phyloP scores from a whole-genome alignment of 2,888 invertebrate species.

The Endomychus coccineus region DNA sequence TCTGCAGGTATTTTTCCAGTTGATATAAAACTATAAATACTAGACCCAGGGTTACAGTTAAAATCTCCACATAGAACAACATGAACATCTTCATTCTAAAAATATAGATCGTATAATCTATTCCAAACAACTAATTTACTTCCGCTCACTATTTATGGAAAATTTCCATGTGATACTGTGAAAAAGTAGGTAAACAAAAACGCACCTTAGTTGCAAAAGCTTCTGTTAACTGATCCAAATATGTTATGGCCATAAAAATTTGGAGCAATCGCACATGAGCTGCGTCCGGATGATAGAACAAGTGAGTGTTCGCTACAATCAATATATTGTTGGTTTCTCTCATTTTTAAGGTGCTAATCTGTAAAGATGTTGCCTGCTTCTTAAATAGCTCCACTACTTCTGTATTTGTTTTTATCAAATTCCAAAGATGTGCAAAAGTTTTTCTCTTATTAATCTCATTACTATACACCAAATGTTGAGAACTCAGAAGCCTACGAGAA shows the following conservation, averaged over 20 bases:
- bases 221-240: constrained; percentile 43
- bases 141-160: no score
- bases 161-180: no score
- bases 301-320: constrained; percentile 70
- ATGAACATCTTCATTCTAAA: constrained; percentile 49
- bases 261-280: constrained; percentile 79
- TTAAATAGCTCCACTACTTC: constrained; percentile 50
- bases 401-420: constrained; percentile 49
- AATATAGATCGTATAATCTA: no score
- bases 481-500: no score
- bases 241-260: constrained; percentile 29
- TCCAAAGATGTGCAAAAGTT: constrained; percentile 52
- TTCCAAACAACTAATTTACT: not conserved
- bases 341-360: constrained; percentile 50
- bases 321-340: constrained; percentile 50
- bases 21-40: constrained; percentile 71
- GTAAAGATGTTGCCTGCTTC: constrained; percentile 57
- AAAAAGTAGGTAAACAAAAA: no score
- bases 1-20: constrained; percentile 56
- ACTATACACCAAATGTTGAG: constrained; percentile 50
- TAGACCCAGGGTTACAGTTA: constrained; percentile 79
- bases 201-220: not conserved
- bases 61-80: constrained; percentile 87
- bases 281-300: constrained; percentile 82
- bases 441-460: constrained; percentile 48